phyloP scores from a whole-genome alignment of 2,113 vertebrate genomes.

The Limanda limanda region DNA sequence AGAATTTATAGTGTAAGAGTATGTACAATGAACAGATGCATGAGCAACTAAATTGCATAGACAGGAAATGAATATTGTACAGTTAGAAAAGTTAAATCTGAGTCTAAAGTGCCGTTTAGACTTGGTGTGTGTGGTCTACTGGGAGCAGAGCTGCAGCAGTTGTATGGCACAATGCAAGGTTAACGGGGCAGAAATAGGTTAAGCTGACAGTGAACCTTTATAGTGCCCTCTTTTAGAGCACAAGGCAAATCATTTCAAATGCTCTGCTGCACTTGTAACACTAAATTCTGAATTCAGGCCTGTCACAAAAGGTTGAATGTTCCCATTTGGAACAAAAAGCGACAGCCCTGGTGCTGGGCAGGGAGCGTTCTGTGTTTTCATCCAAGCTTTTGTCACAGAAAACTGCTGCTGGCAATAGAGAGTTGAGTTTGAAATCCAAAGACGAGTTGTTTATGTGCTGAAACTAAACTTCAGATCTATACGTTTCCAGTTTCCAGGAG shows the following conservation, averaged over 20 bases:
- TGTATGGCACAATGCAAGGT: not conserved
- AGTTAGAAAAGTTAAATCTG: too few relatives aligned
- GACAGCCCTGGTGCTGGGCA: not conserved
- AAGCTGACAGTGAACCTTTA: not conserved
- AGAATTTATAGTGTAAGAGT: too few relatives aligned
- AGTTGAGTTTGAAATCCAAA: not conserved
- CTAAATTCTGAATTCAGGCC: not conserved
- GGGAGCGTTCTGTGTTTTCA: not conserved
- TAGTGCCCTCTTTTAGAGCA: not conserved
- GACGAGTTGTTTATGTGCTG: not conserved
- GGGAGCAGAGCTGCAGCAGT: too few relatives aligned
- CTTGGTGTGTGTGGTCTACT: too few relatives aligned
- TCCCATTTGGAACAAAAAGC: too few relatives aligned
- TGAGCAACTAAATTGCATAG: too few relatives aligned
- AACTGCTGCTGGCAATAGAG: not conserved
- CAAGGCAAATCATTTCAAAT: not conserved
- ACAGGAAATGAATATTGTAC: too few relatives aligned
- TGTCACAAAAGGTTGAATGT: not conserved
- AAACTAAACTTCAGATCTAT: too few relatives aligned
- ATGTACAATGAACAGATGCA: too few relatives aligned
- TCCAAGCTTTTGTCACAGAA: not conserved
- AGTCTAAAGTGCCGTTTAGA: too few relatives aligned
- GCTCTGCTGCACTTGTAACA: not conserved
- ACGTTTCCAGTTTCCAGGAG: not conserved
- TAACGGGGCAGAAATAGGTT: not conserved